Evolutionary conservation across 1,140 invertebrate genomes (phyloP).

Genomic region (Physella acuta): DNA sequence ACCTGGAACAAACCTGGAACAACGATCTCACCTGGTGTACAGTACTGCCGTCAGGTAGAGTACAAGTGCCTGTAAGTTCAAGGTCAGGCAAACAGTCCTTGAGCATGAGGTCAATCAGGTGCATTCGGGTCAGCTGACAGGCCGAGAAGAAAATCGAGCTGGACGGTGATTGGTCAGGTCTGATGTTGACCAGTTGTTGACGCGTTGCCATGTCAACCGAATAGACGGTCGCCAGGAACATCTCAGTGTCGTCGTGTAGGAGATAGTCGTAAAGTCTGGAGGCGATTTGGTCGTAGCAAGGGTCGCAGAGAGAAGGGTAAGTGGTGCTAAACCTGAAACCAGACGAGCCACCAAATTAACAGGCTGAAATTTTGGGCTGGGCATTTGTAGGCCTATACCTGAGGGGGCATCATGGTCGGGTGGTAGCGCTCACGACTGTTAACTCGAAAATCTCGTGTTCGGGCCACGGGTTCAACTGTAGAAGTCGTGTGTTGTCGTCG

Average conservation of each 20-base stretch:
- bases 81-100: constrained; percentile 6
- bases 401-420: too few relatives aligned
- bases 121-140: neutral
- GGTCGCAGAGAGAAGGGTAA: too few relatives aligned
- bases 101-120: constrained; percentile 2
- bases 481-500: too few relatives aligned
- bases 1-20: too few relatives aligned
- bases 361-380: too few relatives aligned
- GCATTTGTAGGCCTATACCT: too few relatives aligned
- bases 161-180: neutral
- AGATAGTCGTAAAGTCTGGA: neutral
- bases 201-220: neutral
- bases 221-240: neutral
- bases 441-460: too few relatives aligned
- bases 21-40: neutral
- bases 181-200: neutral
- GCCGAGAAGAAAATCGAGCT: constrained; percentile 10
- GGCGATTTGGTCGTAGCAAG: neutral
- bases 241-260: neutral
- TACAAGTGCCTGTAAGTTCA: neutral
- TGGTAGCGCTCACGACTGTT: too few relatives aligned
- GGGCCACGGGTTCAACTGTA: too few relatives aligned
- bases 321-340: too few relatives aligned
- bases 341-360: too few relatives aligned
- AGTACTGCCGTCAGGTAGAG: neutral